A percentile compares a stretch with the other conserved stretches of the same genome.
These are phyloP conservation scores for Steatocranus sp. DNA, from an alignment of 2,797 vertebrate species.

Conservation along the genomic window DNA sequence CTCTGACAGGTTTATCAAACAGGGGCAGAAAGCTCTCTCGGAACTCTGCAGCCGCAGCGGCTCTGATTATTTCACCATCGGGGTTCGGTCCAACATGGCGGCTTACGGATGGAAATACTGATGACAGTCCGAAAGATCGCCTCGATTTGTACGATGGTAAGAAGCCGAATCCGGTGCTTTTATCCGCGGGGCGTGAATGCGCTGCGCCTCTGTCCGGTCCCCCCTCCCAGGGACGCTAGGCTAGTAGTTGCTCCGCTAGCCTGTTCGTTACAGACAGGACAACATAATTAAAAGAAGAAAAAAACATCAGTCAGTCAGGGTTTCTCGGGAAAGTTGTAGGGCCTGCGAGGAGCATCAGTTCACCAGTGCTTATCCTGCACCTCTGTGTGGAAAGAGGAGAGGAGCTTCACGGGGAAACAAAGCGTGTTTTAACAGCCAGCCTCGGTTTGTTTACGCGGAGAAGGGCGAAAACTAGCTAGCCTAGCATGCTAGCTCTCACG, in stretches of 20 bases:
- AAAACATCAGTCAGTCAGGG: constrained; percentile 9
- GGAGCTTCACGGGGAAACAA: background rate
- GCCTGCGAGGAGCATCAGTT: background rate
- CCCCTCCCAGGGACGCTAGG: constrained; percentile 12
- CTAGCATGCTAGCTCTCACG: constrained; percentile 18
- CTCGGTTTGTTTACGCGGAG: background rate
- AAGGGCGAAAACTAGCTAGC: constrained; percentile 28
- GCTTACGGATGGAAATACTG: constrained; percentile 88
- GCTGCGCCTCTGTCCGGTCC: background rate
- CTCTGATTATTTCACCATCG: constrained; percentile 74
- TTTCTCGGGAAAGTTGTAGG: constrained; percentile 37
- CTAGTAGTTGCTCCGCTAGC: constrained; percentile 37
- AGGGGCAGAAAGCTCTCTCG: constrained; percentile 36
- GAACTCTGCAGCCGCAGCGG: constrained; percentile 74
- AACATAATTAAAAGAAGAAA: background rate
- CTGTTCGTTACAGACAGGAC: constrained; percentile 23
- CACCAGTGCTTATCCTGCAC: accelerated
- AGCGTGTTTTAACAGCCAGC: background rate
- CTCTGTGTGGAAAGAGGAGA: background rate
- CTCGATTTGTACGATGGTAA: constrained; percentile 96
- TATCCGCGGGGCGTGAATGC: background rate
- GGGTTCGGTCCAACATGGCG: constrained; percentile 85
- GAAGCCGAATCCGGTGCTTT: constrained; percentile 1
- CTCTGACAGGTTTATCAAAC: background rate
- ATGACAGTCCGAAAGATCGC: constrained; percentile 96